phyloP scores from a whole-genome alignment of 2,113 vertebrate genomes.

The Grammomys surdaster region DNA sequence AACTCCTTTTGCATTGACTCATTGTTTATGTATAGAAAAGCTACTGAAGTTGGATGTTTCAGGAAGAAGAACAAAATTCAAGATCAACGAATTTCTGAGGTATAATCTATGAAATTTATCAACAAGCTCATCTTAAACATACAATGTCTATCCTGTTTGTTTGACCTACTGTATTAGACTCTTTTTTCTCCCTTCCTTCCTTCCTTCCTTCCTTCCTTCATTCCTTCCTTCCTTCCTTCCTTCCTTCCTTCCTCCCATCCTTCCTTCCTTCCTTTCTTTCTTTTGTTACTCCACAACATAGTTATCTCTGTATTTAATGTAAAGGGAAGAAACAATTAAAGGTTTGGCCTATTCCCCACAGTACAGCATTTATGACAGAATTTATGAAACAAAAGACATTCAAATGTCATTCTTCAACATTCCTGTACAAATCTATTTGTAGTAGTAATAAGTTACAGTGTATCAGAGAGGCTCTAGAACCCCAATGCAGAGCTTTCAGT shows the following conservation, averaged over 20 bases:
- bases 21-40: background rate
- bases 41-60: background rate
- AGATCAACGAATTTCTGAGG: background rate
- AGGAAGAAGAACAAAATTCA: background rate
- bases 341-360: background rate
- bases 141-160: background rate
- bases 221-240: no score
- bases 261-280: no score
- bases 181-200: background rate
- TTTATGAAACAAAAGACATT: background rate
- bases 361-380: background rate
- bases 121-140: background rate
- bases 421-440: background rate
- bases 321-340: constrained; percentile 11
- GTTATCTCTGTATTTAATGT: background rate
- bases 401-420: background rate
- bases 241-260: no score
- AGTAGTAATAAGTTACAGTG: background rate
- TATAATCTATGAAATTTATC: background rate
- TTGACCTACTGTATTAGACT: background rate
- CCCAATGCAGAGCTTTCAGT: background rate
- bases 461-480: background rate
- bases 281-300: background rate
- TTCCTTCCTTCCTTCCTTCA: background rate
- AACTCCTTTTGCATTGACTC: background rate